These are phyloP conservation scores for Oncorhynchus kisutch DNA, from an alignment of 2,113 vertebrate genomes.

Conservation along the genomic window DNA sequence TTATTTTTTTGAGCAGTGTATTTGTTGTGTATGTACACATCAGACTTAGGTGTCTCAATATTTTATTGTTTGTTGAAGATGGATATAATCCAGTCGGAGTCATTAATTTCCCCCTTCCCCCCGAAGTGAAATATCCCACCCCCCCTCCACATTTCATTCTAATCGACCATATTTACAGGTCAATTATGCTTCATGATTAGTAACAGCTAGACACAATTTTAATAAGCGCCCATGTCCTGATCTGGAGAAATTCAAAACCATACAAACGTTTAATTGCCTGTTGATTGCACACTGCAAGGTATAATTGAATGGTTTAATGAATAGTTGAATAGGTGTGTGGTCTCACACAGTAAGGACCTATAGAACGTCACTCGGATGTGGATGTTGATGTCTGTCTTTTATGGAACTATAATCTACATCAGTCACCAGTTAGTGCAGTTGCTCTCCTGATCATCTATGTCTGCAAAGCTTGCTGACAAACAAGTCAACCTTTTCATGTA, in stretches of 20 bases:
- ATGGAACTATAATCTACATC: neutral
- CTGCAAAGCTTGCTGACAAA: no score
- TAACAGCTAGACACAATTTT: no score
- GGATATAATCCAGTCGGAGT: neutral
- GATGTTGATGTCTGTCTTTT: neutral
- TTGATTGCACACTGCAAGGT: no score
- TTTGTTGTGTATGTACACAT: neutral
- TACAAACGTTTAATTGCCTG: no score
- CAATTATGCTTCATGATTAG: neutral
- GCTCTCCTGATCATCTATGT: neutral
- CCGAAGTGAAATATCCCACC: no score
- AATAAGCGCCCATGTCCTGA: no score
- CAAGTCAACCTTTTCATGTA: no score
- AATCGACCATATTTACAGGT: neutral
- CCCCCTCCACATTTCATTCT: neutral
- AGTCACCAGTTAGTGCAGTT: neutral
- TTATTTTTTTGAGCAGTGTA: no score
- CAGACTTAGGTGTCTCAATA: slow-evolving; percentile 27
- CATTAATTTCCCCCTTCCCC: no score
- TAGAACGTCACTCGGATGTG: no score
- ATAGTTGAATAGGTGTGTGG: slow-evolving; percentile 1
- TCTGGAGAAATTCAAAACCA: no score
- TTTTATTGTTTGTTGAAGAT: slow-evolving; percentile 29
- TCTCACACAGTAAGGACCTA: neutral
- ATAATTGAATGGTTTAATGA: no score